Evolutionary conservation across 2,888 invertebrate species (phyloP).

Genomic region (Rhagonycha lutea): DNA sequence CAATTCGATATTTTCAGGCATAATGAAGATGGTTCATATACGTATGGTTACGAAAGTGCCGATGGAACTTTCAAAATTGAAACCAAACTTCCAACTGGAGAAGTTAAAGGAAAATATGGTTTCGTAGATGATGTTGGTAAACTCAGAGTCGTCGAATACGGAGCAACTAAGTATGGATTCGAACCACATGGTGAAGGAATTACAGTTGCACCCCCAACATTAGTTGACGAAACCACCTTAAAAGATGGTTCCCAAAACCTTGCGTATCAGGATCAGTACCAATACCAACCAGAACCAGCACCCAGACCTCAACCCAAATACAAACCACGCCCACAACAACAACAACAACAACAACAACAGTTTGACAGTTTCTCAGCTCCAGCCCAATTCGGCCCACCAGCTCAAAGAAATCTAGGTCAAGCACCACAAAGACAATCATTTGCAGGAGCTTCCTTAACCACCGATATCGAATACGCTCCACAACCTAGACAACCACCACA

Average conservation of each 20-base stretch:
- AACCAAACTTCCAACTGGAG: constrained; percentile 79
- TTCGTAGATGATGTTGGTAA: constrained; percentile 83
- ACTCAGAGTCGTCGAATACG: constrained; percentile 84
- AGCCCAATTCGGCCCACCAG: constrained; percentile 33
- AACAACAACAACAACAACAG: constrained; percentile 29
- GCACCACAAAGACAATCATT: constrained; percentile 31
- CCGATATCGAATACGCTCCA: constrained; percentile 41
- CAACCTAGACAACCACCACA: constrained; percentile 36
- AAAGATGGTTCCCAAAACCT: constrained; percentile 49
- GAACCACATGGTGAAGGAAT: constrained; percentile 86
- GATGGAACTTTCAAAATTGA: constrained; percentile 91
- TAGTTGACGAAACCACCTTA: constrained; percentile 62
- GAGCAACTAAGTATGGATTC: constrained; percentile 86
- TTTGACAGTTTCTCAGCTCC: constrained; percentile 34
- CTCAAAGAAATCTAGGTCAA: constrained; percentile 26
- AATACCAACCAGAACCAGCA: constrained; percentile 38
- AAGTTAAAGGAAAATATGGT: constrained; percentile 89
- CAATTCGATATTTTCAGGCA: constrained; percentile 60
- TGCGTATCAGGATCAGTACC: constrained; percentile 53
- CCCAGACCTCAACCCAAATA: constrained; percentile 38
- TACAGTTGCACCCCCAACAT: constrained; percentile 71
- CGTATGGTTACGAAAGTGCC: constrained; percentile 86
- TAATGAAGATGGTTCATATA: constrained; percentile 89
- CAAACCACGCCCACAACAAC: constrained; percentile 34
- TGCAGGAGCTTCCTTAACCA: constrained; percentile 47